A percentile compares a stretch with the other conserved stretches of the same genome.
Evolutionary conservation across 53 echinoderm and acorn worm species (phyloP).

Genomic region (Paracentrotus lividus): DNA sequence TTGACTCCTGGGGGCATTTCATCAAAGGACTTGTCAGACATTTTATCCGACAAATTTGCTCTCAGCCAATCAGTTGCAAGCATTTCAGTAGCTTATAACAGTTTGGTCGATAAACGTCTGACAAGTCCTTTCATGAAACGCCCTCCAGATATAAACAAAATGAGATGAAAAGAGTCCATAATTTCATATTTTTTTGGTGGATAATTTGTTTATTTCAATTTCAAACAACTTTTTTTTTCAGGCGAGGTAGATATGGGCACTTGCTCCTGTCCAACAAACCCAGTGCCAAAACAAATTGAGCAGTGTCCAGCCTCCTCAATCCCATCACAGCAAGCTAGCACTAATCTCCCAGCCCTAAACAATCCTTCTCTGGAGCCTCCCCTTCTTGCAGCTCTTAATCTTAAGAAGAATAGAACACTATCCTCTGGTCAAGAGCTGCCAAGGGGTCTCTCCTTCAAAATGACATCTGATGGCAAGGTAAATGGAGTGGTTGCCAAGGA

Average conservation of each 20-base stretch:
- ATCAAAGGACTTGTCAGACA: no score
- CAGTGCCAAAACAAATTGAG: background rate
- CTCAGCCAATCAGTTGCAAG: no score
- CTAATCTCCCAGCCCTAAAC: background rate
- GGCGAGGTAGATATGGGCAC: background rate
- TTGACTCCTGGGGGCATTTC: no score
- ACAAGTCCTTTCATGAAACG: no score
- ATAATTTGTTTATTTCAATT: no score
- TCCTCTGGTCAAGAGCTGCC: background rate
- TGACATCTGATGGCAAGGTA: background rate
- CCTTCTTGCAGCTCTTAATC: constrained; percentile 13
- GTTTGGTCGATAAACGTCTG: no score
- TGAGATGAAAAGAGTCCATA: no score
- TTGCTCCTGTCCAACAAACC: background rate
- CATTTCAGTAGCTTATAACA: no score
- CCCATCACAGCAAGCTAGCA: background rate
- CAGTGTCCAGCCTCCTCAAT: background rate
- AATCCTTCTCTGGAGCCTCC: background rate
- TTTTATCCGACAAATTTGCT: no score
- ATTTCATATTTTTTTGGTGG: no score
- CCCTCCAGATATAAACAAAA: no score
- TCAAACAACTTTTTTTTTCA: constrained; percentile 26
- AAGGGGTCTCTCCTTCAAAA: background rate
- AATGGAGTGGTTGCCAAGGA: constrained; percentile 20
- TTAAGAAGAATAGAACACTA: background rate